These are phyloP conservation scores for Pomacea maculata DNA, from an alignment of 1,140 invertebrate species.

Conservation along the genomic window DNA sequence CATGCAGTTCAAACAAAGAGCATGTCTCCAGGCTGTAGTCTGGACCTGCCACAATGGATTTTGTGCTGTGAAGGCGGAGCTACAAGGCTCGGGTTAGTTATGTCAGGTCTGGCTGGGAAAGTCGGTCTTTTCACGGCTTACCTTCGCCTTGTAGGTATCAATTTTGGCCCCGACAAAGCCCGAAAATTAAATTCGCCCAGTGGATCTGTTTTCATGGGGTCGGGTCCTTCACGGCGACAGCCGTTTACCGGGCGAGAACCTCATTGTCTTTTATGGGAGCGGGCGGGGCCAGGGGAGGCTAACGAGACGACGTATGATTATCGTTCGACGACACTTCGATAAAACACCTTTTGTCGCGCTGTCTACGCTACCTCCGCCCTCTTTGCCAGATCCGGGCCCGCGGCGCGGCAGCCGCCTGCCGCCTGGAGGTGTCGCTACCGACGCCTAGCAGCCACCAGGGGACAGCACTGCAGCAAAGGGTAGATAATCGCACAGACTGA, in stretches of 20 bases:
- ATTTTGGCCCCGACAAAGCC: conserved; percentile 15
- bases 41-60: conserved; percentile 5
- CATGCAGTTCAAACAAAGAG: conserved; percentile 5
- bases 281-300: background rate
- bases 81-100: conserved; percentile 5
- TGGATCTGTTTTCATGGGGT: conserved; percentile 11
- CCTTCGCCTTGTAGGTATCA: conserved; percentile 14
- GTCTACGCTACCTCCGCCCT: conserved; percentile 19
- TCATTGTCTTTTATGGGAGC: background rate
- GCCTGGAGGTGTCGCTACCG: too few relatives aligned
- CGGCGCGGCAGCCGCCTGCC: too few relatives aligned
- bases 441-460: too few relatives aligned
- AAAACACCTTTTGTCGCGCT: conserved; percentile 24
- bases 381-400: background rate
- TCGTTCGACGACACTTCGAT: background rate
- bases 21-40: background rate
- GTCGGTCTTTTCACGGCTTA: conserved; percentile 14
- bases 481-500: too few relatives aligned
- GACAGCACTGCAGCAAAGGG: too few relatives aligned
- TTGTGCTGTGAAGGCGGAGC: background rate
- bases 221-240: too few relatives aligned
- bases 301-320: background rate
- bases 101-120: conserved; percentile 9
- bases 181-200: conserved; percentile 7
- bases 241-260: conserved; percentile 1